Conservation (phyloP, 2,113 vertebrate species). For the Platysteira castanea region DNA sequence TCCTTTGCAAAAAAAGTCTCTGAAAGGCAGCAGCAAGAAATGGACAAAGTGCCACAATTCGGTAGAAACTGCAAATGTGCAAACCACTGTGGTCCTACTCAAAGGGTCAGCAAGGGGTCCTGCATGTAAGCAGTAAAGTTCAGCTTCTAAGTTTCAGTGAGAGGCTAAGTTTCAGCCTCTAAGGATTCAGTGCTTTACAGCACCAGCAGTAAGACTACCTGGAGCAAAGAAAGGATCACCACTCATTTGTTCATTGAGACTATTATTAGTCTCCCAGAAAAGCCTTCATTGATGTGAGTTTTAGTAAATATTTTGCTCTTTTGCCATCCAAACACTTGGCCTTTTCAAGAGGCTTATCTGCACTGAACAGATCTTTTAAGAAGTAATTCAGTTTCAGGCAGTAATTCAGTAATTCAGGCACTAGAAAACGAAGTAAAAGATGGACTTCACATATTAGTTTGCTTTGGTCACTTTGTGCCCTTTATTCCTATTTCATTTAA, state of each 20-base stretch:
- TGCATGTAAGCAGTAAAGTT: not conserved
- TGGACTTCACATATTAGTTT: not conserved
- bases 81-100: not conserved
- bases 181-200: not conserved
- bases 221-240: not conserved
- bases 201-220: not conserved
- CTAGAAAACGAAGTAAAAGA: not conserved
- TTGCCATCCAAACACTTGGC: not conserved
- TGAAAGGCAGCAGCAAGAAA: not conserved
- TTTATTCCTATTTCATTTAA: not conserved
- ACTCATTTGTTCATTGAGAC: not conserved
- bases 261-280: not conserved
- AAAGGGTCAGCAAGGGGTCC: not conserved
- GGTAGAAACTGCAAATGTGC: rapidly evolving
- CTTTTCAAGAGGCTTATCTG: not conserved
- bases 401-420: too few relatives aligned
- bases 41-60: not conserved
- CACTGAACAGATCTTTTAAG: not conserved
- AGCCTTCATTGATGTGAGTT: rapidly evolving
- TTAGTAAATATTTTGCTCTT: not conserved
- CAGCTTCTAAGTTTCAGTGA: not conserved
- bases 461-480: not conserved
- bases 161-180: not conserved
- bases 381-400: not conserved
- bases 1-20: not conserved